Evolutionary conservation across 1,140 invertebrate species (phyloP), one percentile per base, ranked within the genome.

Genomic region (Atta cephalotes): DNA sequence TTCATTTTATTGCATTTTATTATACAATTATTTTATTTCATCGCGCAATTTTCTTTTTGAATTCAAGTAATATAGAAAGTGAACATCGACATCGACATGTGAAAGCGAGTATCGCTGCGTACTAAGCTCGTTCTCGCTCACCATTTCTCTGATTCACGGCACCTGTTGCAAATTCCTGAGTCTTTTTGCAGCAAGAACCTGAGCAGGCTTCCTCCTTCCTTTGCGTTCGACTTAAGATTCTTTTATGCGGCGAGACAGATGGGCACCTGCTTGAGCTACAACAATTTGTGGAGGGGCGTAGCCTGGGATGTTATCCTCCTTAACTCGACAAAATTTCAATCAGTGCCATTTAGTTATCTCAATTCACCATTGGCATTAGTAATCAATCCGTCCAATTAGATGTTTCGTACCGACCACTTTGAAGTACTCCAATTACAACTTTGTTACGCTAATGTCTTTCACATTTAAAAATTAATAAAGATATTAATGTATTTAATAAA

Each of bases 161-260:
- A 93, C 92, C 92, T 93, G 92, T 91, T 91, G 88, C 91, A 31
- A 87, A 74, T 70, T 86, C 85, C 78, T 85, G 82, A 88, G 82
- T 72, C 49, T 56, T 51, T 70, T 74, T 62, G 56, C 68, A 21
- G 68, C 16, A 60, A 74, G 66, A 70, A 25, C 53, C 39, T 21
- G 79, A 56, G 25, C 70, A 76, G 25, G 56, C 56, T 62, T 76
- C 31, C 56, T 84, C 58, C 39, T 84, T 76, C 25, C 56, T 62
- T 82, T 84, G 5, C 56, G 53, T 82, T 62, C 68, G 70, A 76
- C 70, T 76, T 84, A 35, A 84, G 71, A 84, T 84, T 76, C 80
- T 84, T 84, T 84, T 84, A 84, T 84, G 58, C 25, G 49, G 66
- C 74, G 88, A 90, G 88, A 91, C 85, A 91, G 85, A 84, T 89